Percentiles rank a stretch among this genome's conserved stretches.
Conservation (phyloP, 2,113 vertebrate species). For the Catharus bicknelli region DNA sequence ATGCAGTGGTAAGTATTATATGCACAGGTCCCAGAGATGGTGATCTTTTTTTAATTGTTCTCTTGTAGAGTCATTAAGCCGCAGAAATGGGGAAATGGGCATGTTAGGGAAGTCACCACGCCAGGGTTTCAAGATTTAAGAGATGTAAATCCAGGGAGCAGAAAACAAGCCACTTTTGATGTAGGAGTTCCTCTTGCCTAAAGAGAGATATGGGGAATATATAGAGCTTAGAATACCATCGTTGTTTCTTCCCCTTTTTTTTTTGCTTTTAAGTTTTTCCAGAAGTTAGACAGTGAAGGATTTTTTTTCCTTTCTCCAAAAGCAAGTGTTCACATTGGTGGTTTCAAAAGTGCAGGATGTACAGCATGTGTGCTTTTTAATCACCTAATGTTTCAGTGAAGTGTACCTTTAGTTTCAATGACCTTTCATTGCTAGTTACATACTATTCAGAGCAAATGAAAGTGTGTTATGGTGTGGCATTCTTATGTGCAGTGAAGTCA, state of each 20-base stretch:
- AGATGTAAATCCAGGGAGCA: not conserved
- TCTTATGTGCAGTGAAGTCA: not conserved
- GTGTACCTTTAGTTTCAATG: not conserved
- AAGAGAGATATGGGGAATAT: not conserved
- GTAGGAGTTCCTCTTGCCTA: not conserved
- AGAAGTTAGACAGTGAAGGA: not conserved
- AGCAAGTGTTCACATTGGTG: not conserved
- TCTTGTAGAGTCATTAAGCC: not conserved
- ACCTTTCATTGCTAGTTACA: not conserved
- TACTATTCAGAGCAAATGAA: not conserved
- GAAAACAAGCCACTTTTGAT: not conserved
- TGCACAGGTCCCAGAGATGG: not conserved
- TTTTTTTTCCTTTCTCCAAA: not conserved
- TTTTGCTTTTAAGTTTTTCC: not conserved
- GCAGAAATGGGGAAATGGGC: not conserved
- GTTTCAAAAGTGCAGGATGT: not conserved
- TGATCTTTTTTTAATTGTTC: not conserved
- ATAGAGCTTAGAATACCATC: not conserved
- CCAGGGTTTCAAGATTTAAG: not conserved
- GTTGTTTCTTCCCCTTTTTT: not conserved
- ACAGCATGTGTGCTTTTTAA: not conserved
- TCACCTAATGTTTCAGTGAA: not conserved
- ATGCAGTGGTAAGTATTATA: not conserved
- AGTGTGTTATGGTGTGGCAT: not conserved
- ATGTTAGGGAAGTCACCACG: not conserved